A percentile compares a stretch with the other conserved stretches of the same genome.
These are phyloP conservation scores for Diachasma alloeum DNA, from an alignment of 1,140 invertebrate species.

Conservation along the genomic window DNA sequence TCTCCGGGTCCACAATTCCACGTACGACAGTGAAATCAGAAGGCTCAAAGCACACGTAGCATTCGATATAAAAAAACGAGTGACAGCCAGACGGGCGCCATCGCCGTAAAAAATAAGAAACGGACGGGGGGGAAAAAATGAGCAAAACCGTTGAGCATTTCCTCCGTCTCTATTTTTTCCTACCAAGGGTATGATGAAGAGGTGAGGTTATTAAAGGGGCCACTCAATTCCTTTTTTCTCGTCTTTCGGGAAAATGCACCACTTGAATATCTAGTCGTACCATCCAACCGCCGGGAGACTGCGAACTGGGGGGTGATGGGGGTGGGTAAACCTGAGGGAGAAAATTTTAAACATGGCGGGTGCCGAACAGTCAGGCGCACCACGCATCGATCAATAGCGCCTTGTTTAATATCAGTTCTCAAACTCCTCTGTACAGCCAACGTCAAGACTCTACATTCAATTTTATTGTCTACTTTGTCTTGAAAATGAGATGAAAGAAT, in stretches of 20 bases:
- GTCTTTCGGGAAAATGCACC: not conserved
- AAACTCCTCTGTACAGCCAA: constrained; percentile 52
- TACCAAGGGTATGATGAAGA: no score
- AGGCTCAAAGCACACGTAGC: not conserved
- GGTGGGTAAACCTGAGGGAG: constrained; percentile 30
- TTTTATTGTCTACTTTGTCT: not conserved
- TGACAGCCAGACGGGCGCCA: not conserved
- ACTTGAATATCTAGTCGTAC: not conserved
- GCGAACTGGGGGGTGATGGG: not conserved
- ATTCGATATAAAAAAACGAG: not conserved
- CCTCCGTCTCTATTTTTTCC: no score
- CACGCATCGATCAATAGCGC: constrained; percentile 62
- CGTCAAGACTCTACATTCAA: constrained; percentile 36
- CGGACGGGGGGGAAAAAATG: not conserved
- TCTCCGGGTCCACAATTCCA: not conserved
- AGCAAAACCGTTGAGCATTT: not conserved
- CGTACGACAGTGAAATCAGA: not conserved
- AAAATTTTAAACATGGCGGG: constrained; percentile 65
- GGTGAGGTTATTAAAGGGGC: not conserved
- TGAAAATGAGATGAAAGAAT: constrained; percentile 6
- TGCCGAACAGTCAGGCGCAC: constrained; percentile 51
- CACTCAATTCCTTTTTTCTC: not conserved
- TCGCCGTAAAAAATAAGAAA: not conserved
- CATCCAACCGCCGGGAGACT: not conserved
- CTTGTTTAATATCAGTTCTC: constrained; percentile 65